Evolutionary conservation across 2,888 invertebrate genomes (phyloP).

Genomic region (Tiphia femorata): DNA sequence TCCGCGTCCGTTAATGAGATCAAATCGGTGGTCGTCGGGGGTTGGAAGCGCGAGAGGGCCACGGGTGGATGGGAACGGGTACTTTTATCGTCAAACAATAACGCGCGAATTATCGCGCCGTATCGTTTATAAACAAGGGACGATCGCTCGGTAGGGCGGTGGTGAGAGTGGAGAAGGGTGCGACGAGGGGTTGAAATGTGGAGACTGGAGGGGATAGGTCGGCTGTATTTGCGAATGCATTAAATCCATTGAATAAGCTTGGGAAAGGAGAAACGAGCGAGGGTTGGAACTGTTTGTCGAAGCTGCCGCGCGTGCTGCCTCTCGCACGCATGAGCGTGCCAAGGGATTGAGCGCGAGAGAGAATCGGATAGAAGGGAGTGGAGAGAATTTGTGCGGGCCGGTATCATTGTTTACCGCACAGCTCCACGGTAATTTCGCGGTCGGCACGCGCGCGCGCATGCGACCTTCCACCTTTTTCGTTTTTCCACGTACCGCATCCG

Average conservation of each 20-base stretch:
- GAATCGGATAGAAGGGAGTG: no score
- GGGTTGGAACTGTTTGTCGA: neutral
- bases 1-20: neutral
- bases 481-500: no score
- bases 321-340: neutral
- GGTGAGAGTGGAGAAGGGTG: neutral
- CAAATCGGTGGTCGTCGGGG: neutral
- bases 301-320: neutral
- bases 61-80: slow-evolving; percentile 17
- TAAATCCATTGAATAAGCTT: slow-evolving; percentile 33
- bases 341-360: neutral
- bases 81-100: slow-evolving; percentile 41
- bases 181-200: neutral
- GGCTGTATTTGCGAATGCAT: slow-evolving; percentile 32
- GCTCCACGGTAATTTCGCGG: neutral
- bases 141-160: slow-evolving; percentile 1
- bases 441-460: no score
- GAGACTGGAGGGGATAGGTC: neutral
- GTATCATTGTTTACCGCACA: neutral
- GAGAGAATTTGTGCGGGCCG: neutral
- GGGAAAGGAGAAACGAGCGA: slow-evolving; percentile 4
- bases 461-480: no score
- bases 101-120: slow-evolving; percentile 31
- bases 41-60: neutral
- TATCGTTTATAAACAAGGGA: slow-evolving; percentile 29